phyloP scores from a whole-genome alignment of 1,140 invertebrate genomes.

The Ridgeia piscesae region DNA sequence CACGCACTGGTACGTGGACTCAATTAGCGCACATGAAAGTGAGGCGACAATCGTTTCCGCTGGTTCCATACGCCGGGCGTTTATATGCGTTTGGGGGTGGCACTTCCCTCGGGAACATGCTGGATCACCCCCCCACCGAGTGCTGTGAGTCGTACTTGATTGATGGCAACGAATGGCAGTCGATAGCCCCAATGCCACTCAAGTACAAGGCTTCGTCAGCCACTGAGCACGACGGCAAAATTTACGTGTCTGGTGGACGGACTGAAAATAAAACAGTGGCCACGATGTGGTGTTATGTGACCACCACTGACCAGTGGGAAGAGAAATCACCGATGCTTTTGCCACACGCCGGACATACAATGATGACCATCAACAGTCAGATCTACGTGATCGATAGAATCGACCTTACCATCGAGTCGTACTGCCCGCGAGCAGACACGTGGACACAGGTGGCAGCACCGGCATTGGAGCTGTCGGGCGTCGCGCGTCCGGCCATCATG shows the following conservation, averaged over 20 bases:
- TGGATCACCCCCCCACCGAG: conserved; percentile 13
- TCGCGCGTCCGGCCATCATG: conserved; percentile 13
- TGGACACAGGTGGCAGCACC: conserved; percentile 12
- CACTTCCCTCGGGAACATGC: not conserved
- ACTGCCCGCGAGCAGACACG: not conserved
- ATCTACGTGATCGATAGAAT: conserved; percentile 19
- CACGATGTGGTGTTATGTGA: conserved; percentile 12
- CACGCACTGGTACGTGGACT: not conserved
- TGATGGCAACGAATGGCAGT: conserved; percentile 13
- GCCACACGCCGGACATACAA: conserved; percentile 16
- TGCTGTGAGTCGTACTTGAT: conserved; percentile 13
- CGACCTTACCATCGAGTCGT: conserved; percentile 11
- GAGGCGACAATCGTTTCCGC: conserved; percentile 12
- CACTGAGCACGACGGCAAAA: not conserved
- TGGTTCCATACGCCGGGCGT: not conserved
- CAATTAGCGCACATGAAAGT: conserved; percentile 14
- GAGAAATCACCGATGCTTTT: conserved; percentile 9
- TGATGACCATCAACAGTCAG: not conserved
- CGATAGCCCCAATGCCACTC: conserved; percentile 5
- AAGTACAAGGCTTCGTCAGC: conserved; percentile 14
- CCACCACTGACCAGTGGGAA: not conserved
- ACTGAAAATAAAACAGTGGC: conserved; percentile 9
- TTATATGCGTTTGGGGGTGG: conserved; percentile 20
- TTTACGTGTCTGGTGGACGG: conserved; percentile 16
- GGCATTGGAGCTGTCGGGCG: not conserved